Base-by-base conservation (phyloP, 2,113 vertebrate species). In the Clupea harengus region DNA sequence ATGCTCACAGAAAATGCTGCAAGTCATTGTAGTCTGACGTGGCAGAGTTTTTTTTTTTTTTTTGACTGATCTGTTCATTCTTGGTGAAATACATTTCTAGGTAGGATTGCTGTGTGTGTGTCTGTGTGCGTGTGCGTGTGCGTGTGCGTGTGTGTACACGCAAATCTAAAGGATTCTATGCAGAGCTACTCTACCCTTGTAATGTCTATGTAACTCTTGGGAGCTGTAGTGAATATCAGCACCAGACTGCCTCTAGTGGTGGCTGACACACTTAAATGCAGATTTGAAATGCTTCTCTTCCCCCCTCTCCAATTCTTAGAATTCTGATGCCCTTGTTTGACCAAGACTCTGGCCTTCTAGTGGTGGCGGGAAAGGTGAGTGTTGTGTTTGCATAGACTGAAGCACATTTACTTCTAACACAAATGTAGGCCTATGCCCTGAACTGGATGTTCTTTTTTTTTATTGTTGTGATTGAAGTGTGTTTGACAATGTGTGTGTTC, bases 281-380 rank as follows among this genome's bases (percentile, higher is more conserved):
- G 9, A 67, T 67, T 67, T 28, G 8, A 72, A 75, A 49, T 50
- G 15, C 25, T 22, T 6, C 15, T 20, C 28, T 44, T 80, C 25
- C 81, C 28, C 32, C 22, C 20, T 22, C 84, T 28, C 6, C 49
- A 81, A 60, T 64, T 49, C 2, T 1, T 89, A 99, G 98, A 89
- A 94, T 90, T 1, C 84, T 97, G 88, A 95, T 98, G 80, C 97
- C 98, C 0, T 92, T 99, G 88, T 96, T 96, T 18, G 98, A 99
- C 8, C 87, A 94, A 0, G 97, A 98, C 93, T 95, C 97, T 0
- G 95, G 96, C 45, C 95, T 99, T 39, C 95, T 99, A 47, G 80
- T 97, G 39, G 89, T 99, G 85, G 94, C 96, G 0, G 97, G 95
- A 89, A 96, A 96, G 96, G 98, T 99, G 87, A 95, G 93, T 44